Evolutionary conservation across 2,888 invertebrate genomes (phyloP).

Genomic region (Stenchaetothrips biformis): DNA sequence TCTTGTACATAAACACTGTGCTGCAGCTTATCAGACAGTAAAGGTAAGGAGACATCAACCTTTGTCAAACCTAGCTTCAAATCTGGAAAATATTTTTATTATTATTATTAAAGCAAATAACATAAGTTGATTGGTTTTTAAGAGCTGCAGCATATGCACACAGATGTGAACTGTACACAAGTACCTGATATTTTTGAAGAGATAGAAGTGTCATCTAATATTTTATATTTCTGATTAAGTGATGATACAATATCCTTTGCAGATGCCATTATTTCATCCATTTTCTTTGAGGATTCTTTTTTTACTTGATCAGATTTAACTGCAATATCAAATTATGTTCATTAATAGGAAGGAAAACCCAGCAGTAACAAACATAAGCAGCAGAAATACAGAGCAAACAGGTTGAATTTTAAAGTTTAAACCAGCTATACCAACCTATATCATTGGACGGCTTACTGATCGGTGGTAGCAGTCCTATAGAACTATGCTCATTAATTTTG

Average conservation of each 20-base stretch:
- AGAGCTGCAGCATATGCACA: too few species aligned
- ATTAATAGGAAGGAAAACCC: too few species aligned
- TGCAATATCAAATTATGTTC: not conserved
- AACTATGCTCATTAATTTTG: too few species aligned
- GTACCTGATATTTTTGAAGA: not conserved
- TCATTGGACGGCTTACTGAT: too few species aligned
- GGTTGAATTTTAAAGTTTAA: too few species aligned
- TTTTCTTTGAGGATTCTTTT: not conserved
- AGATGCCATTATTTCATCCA: slow-evolving; percentile 12
- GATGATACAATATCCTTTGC: slow-evolving; percentile 11
- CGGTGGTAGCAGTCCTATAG: too few species aligned
- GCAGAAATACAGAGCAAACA: too few species aligned
- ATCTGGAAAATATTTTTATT: not conserved
- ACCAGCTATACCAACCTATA: too few species aligned
- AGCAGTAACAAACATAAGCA: too few species aligned
- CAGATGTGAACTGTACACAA: not conserved
- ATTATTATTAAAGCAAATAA: too few species aligned
- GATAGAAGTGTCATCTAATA: not conserved
- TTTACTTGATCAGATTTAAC: not conserved
- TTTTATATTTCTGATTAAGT: not conserved
- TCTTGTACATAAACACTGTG: not conserved
- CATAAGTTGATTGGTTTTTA: not conserved
- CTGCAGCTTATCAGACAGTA: not conserved
- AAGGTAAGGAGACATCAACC: not conserved
- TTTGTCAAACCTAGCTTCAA: not conserved